Conservation (phyloP, 2,113 vertebrate genomes). For the Nesogale talazaci region DNA sequence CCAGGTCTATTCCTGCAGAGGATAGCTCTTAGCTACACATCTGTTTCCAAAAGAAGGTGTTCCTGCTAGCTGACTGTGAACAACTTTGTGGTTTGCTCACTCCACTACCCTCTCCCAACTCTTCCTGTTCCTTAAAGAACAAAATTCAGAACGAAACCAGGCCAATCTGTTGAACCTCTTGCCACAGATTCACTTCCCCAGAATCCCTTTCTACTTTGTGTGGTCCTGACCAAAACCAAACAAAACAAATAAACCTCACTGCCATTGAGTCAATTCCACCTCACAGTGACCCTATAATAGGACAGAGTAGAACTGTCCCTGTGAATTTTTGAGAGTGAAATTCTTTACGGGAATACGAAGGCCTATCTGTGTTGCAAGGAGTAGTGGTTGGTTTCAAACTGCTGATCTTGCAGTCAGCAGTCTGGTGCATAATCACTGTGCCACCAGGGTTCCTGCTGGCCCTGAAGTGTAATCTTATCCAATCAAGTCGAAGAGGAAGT, state of each 20-base stretch:
- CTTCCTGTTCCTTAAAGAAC: not conserved
- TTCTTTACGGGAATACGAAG: too few species aligned
- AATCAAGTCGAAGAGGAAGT: not conserved
- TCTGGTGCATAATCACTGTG: too few species aligned
- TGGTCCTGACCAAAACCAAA: not conserved
- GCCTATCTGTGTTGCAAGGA: too few species aligned
- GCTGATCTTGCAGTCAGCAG: too few species aligned
- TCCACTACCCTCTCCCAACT: not conserved
- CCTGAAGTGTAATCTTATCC: not conserved
- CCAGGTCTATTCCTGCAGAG: not conserved
- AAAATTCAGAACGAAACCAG: not conserved
- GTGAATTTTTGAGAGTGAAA: too few species aligned
- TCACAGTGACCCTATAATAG: too few species aligned
- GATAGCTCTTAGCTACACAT: not conserved
- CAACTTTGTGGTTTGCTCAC: not conserved
- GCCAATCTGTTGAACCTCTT: not conserved
- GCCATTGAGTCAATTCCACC: too few species aligned
- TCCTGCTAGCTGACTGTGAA: not conserved
- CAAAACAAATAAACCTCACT: too few species aligned
- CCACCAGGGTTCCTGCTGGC: too few species aligned
- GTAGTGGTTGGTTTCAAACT: too few species aligned
- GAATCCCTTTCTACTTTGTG: slow-evolving; percentile 32
- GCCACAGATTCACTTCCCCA: not conserved
- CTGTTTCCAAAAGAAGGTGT: not conserved
- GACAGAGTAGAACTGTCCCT: too few species aligned